Conservation (phyloP, 2,113 vertebrate species). For the Ptyas mucosa region DNA sequence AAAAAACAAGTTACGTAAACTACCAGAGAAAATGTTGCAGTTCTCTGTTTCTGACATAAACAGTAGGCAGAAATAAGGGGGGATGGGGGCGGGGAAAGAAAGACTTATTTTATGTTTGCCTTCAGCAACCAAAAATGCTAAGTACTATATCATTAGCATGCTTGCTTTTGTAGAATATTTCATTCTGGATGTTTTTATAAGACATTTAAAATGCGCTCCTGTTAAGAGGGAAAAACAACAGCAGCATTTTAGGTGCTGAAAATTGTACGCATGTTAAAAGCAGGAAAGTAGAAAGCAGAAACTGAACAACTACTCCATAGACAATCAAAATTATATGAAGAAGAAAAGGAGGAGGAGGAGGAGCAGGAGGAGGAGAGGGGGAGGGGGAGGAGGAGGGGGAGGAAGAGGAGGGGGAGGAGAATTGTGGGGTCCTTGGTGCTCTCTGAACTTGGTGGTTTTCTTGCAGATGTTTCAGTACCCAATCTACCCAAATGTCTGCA, state of each 20-base stretch:
- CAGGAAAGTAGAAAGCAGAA: neutral
- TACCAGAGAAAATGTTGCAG: neutral
- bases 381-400: too few species aligned
- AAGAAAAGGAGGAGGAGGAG: neutral
- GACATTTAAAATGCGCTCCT: neutral
- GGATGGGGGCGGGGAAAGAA: too few species aligned
- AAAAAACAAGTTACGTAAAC: slow-evolving; percentile 30
- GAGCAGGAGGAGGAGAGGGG: neutral
- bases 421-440: too few species aligned
- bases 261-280: neutral
- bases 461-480: too few species aligned
- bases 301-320: neutral
- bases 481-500: too few species aligned
- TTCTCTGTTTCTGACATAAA: neutral
- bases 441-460: too few species aligned
- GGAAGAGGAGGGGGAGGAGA: too few species aligned
- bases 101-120: neutral
- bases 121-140: neutral
- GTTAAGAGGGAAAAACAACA: neutral
- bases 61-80: neutral
- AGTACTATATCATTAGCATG: neutral
- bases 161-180: neutral
- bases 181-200: neutral
- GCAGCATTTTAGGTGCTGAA: neutral
- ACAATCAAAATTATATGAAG: neutral